A percentile compares a stretch with the other conserved stretches of the same genome.
phyloP scores from a whole-genome alignment of 2,113 vertebrate species.

The Lagopus muta region DNA sequence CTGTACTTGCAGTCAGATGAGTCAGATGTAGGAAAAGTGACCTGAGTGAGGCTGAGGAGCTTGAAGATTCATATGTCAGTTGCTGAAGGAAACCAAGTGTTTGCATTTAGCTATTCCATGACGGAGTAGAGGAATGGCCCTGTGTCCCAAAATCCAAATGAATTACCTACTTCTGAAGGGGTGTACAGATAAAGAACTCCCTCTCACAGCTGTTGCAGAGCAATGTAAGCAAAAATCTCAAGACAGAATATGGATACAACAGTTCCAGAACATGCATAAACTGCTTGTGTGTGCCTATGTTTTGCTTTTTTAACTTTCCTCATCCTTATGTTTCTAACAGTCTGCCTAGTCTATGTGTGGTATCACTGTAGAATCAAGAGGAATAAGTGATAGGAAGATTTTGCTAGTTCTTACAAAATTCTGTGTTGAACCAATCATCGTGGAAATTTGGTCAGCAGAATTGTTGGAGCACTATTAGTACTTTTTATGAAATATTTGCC shows the following conservation, averaged over 20 bases:
- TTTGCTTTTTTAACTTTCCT: not conserved
- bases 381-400: not conserved
- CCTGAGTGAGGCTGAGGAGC: fast-evolving
- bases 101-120: not conserved
- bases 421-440: not conserved
- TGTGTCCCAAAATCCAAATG: not conserved
- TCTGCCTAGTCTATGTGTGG: not conserved
- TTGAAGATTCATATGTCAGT: not conserved
- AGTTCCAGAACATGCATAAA: not conserved
- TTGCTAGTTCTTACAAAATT: not conserved
- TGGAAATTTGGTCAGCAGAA: not conserved
- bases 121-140: not conserved
- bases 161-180: not conserved
- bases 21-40: not conserved
- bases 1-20: not conserved
- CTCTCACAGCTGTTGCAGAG: not conserved
- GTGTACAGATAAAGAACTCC: too few relatives aligned
- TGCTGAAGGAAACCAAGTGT: not conserved
- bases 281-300: not conserved
- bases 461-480: not conserved
- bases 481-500: not conserved
- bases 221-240: not conserved
- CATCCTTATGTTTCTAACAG: not conserved
- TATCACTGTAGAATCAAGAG: not conserved
- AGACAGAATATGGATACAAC: not conserved